These are phyloP conservation scores for Boulengeromyrus knoepffleri DNA, from an alignment of 2,113 vertebrate species.

Conservation along the genomic window DNA sequence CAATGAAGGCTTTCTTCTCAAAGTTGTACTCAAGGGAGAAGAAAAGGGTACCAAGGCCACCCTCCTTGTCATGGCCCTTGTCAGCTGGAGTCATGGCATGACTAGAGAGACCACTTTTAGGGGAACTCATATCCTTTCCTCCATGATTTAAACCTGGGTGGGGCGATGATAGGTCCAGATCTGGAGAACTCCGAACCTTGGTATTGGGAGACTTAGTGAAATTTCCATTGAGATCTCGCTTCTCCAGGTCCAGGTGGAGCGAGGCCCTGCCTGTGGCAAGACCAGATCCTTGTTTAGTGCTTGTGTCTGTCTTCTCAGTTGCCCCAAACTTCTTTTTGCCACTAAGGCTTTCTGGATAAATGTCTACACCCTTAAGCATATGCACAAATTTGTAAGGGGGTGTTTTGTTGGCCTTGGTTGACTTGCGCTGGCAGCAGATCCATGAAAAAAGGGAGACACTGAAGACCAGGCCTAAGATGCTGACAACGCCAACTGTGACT, in stretches of 20 bases:
- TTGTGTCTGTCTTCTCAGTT: conserved; percentile 59
- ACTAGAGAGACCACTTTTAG: conserved; percentile 75
- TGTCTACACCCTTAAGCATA: conserved; percentile 95
- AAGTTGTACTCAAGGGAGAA: conserved; percentile 95
- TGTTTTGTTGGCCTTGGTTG: conserved; percentile 83
- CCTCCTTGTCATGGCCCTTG: conserved; percentile 49
- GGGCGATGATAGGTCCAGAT: conserved; percentile 67
- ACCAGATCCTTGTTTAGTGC: conserved; percentile 55
- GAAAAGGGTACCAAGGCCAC: conserved; percentile 79
- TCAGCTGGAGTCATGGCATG: conserved; percentile 71
- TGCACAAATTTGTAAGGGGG: conserved; percentile 97
- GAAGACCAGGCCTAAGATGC: conserved; percentile 91
- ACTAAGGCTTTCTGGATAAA: conserved; percentile 88
- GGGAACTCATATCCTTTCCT: conserved; percentile 68
- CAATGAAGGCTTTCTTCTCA: conserved; percentile 90
- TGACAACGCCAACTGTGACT: conserved; percentile 82
- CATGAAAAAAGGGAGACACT: conserved; percentile 88
- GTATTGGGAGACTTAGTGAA: conserved; percentile 72
- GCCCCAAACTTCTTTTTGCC: conserved; percentile 88
- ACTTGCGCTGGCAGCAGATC: conserved; percentile 97
- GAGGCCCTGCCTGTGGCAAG: conserved; percentile 58
- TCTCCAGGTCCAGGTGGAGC: conserved; percentile 86
- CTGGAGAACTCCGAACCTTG: conserved; percentile 74
- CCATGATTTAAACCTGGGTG: conserved; percentile 68
- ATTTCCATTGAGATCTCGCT: conserved; percentile 92